A percentile compares a stretch with the other conserved stretches of the same genome.
Conservation (phyloP, 2,888 invertebrate genomes). For the Periphyllus acericola region DNA sequence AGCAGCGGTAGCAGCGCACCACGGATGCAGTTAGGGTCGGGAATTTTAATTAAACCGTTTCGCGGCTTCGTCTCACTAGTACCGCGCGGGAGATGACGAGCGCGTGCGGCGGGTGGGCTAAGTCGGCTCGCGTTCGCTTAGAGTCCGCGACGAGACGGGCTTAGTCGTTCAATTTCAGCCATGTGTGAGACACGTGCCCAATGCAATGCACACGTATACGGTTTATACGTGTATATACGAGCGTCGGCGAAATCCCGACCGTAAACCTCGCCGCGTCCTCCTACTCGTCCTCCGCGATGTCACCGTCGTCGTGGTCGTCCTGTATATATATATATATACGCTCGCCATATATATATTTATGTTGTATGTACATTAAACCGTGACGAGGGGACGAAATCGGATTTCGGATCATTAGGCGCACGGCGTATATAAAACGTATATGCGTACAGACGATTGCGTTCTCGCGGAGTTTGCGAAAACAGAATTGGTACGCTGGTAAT, state of each 20-base stretch:
- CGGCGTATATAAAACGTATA: background rate
- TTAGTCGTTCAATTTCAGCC: slow-evolving; percentile 2
- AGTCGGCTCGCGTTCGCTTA: background rate
- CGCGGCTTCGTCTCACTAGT: background rate
- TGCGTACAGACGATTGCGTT: background rate
- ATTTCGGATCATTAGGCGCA: slow-evolving; percentile 45
- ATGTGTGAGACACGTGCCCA: slow-evolving; percentile 8
- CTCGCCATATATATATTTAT: background rate
- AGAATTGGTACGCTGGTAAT: background rate
- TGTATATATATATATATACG: background rate
- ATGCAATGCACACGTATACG: background rate
- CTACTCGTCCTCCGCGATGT: background rate
- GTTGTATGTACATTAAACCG: background rate
- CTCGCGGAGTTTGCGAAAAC: background rate
- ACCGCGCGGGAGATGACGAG: background rate
- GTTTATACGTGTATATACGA: background rate
- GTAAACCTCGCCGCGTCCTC: background rate
- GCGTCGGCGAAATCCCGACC: background rate
- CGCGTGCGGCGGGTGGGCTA: background rate
- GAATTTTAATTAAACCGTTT: slow-evolving; percentile 8
- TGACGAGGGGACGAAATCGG: slow-evolving; percentile 26
- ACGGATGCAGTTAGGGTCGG: no score
- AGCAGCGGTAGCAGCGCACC: no score
- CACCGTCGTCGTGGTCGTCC: background rate
- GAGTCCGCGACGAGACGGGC: background rate